Conservation (phyloP, 2,113 vertebrate species). For the Rhabdomys dilectus region DNA sequence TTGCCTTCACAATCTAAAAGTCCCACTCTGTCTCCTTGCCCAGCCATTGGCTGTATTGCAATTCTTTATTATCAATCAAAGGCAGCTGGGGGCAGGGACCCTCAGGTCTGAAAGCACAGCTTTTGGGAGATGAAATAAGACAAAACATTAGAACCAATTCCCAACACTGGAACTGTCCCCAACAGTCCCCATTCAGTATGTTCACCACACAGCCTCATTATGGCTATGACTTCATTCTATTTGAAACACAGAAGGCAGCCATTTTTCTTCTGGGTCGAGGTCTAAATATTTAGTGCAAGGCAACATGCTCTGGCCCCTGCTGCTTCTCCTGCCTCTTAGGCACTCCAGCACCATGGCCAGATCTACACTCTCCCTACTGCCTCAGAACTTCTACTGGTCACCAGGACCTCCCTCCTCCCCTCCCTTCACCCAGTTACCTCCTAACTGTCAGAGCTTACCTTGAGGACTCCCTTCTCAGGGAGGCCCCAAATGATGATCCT, state of each 20-base stretch:
- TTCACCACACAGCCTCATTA: background rate
- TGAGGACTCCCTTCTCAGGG: background rate
- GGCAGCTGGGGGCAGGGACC: too few species aligned
- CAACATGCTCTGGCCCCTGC: background rate
- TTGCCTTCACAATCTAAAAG: too few species aligned
- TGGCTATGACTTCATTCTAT: background rate
- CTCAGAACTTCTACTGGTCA: background rate
- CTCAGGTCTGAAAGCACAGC: too few species aligned
- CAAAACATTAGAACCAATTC: too few species aligned
- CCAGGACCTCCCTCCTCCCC: background rate
- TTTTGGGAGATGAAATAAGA: too few species aligned
- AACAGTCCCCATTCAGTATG: background rate
- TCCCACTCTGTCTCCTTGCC: too few species aligned
- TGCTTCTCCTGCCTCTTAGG: background rate
- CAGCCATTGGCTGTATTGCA: too few species aligned
- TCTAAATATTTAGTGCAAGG: background rate
- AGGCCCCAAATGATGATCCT: background rate
- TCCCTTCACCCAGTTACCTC: background rate
- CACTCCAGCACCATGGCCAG: background rate
- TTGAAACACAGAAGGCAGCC: background rate
- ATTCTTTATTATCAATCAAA: too few species aligned
- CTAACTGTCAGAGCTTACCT: background rate
- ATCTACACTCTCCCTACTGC: background rate
- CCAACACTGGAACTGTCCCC: too few species aligned
- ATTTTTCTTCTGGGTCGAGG: background rate